Conservation (phyloP, 1,140 invertebrate species). For the Leptinotarsa texana region DNA sequence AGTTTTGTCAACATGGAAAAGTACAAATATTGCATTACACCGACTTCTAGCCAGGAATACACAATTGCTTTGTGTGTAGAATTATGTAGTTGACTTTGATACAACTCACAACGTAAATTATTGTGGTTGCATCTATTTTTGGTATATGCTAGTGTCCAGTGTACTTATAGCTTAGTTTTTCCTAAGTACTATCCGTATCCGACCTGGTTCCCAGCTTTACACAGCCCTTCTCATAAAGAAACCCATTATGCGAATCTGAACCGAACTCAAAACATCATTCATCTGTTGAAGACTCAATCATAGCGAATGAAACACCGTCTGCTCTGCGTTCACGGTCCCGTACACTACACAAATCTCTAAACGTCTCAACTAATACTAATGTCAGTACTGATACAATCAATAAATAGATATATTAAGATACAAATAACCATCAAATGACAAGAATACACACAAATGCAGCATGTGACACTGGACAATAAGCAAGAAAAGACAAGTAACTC, state of each 20-base stretch:
- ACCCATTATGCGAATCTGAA: constrained; percentile 40
- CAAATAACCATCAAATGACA: constrained; percentile 56
- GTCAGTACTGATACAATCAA: constrained; percentile 51
- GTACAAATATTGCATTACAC: constrained; percentile 59
- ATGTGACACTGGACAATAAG: constrained; percentile 57
- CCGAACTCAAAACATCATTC: constrained; percentile 38
- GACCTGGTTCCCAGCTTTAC: constrained; percentile 50
- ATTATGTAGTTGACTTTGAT: constrained; percentile 27
- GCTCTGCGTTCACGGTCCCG: constrained; percentile 35
- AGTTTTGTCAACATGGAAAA: constrained; percentile 59
- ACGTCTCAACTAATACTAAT: constrained; percentile 53
- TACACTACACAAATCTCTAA: constrained; percentile 49
- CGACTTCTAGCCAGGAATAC: constrained; percentile 55
- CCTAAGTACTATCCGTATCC: constrained; percentile 45
- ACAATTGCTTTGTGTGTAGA: constrained; percentile 51
- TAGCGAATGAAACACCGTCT: constrained; percentile 41
- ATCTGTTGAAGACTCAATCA: constrained; percentile 31
- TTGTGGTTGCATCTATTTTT: constrained; percentile 38
- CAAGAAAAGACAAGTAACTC: constrained; percentile 54
- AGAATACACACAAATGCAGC: constrained; percentile 56
- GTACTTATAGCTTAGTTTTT: constrained; percentile 44
- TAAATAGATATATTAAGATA: constrained; percentile 53
- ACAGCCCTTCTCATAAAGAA: constrained; percentile 46
- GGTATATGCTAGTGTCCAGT: constrained; percentile 50
- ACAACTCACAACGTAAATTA: constrained; percentile 29